Percentiles rank a stretch among this genome's conserved stretches.
These are phyloP conservation scores for Folsomia manolachei DNA, from an alignment of 2,888 invertebrate genomes.

Conservation along the genomic window DNA sequence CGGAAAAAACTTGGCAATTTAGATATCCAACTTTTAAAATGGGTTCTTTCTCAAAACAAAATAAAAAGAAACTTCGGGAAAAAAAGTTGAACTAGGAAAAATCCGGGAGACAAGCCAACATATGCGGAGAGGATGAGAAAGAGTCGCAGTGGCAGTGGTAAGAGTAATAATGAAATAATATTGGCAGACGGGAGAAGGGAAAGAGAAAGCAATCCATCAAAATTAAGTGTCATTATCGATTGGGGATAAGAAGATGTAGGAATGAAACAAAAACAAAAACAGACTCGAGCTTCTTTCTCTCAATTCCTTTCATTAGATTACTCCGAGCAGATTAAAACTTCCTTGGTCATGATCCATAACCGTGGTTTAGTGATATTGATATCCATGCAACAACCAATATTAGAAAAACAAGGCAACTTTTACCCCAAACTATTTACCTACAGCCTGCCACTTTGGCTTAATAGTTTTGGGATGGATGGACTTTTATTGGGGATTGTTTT, in stretches of 20 bases:
- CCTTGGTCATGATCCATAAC: no score
- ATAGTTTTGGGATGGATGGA: no score
- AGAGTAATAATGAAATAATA: constrained; percentile 5
- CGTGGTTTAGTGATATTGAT: no score
- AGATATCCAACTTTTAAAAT: no score
- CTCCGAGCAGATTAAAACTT: constrained; percentile 6
- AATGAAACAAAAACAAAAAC: constrained; percentile 10
- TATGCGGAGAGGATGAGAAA: neutral
- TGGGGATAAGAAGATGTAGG: constrained; percentile 54
- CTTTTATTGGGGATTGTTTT: no score
- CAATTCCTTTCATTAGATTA: constrained; percentile 4
- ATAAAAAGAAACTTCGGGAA: no score
- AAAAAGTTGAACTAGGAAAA: neutral
- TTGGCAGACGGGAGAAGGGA: neutral
- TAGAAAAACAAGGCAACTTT: no score
- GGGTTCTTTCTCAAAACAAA: no score
- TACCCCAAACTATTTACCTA: no score
- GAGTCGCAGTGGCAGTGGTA: neutral
- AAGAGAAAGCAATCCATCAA: constrained; percentile 58
- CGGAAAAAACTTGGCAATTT: no score
- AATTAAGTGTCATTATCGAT: constrained; percentile 64
- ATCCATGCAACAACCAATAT: no score
- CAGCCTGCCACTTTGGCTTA: no score
- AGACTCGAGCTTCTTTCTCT: neutral
- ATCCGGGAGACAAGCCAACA: neutral